These are phyloP conservation scores for Uromys caudimaculatus DNA, from an alignment of 2,797 vertebrate species.

Conservation along the genomic window DNA sequence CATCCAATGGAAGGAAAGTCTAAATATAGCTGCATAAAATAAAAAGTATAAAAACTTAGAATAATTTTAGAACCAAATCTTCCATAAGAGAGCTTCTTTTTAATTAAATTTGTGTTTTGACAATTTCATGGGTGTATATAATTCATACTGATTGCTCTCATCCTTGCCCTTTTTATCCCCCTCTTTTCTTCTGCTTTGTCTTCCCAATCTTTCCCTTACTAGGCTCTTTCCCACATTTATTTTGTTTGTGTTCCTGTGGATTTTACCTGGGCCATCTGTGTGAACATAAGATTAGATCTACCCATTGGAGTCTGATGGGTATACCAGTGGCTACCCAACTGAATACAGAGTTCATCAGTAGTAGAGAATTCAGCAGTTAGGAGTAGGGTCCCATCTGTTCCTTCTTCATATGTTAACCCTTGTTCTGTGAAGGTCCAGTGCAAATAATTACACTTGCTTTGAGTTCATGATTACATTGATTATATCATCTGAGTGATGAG, in stretches of 20 bases:
- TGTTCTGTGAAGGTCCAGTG: not conserved
- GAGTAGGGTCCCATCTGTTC: too few species aligned
- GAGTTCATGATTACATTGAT: not conserved
- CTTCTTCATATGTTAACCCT: not conserved
- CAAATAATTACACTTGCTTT: not conserved
- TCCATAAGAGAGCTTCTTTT: not conserved
- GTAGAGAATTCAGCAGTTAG: not conserved
- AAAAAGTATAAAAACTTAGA: slow-evolving; percentile 6
- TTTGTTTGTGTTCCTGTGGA: not conserved
- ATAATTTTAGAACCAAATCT: not conserved
- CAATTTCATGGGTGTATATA: not conserved
- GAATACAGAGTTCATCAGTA: not conserved
- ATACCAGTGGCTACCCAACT: not conserved
- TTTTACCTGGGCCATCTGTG: not conserved
- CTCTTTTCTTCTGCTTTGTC: not conserved
- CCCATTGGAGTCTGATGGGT: not conserved
- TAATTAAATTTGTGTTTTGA: not conserved
- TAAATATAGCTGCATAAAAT: not conserved
- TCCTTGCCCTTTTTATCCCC: not conserved
- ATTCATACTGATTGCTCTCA: not conserved
- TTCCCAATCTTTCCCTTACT: not conserved
- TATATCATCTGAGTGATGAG: not conserved
- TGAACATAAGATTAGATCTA: not conserved
- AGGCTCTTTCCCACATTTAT: not conserved
- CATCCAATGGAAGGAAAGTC: not conserved